Conservation (phyloP, 2,797 vertebrate genomes). For the Onychomys arenicola region DNA sequence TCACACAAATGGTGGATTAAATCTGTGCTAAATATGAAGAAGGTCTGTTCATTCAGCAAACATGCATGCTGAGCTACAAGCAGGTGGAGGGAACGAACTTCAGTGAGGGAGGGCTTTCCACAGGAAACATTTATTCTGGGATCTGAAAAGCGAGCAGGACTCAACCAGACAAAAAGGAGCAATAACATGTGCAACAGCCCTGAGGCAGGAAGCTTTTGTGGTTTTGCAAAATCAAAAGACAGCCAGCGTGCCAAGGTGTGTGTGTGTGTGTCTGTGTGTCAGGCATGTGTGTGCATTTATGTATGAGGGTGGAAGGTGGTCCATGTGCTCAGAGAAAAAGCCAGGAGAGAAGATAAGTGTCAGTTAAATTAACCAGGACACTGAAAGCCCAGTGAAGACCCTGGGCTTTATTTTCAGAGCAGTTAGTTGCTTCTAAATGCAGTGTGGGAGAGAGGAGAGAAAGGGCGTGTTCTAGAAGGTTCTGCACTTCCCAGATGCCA, state of each 20-base stretch:
- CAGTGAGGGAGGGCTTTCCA: constrained; percentile 2
- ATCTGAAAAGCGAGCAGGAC: constrained; percentile 39
- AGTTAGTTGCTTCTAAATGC: background rate
- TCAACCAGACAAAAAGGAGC: constrained; percentile 1
- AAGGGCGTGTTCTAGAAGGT: background rate
- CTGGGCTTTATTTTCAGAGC: constrained; percentile 15
- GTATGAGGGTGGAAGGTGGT: background rate
- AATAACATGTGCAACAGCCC: background rate
- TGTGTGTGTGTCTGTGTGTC: background rate
- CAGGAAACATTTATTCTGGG: constrained; percentile 40
- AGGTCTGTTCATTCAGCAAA: background rate
- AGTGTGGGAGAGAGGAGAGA: background rate
- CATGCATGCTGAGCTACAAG: background rate
- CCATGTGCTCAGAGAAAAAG: background rate
- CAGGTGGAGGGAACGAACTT: background rate
- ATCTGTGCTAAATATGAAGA: constrained; percentile 34
- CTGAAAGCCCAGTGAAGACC: background rate
- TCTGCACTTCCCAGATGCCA: background rate
- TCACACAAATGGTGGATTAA: constrained; percentile 3
- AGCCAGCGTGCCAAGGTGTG: background rate
- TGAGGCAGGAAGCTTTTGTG: constrained; percentile 55
- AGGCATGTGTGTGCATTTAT: background rate
- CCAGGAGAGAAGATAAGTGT: background rate
- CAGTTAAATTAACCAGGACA: background rate
- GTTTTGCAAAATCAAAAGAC: constrained; percentile 43